Conservation (phyloP, 2,888 invertebrate genomes). For the Nomada fabriciana region DNA sequence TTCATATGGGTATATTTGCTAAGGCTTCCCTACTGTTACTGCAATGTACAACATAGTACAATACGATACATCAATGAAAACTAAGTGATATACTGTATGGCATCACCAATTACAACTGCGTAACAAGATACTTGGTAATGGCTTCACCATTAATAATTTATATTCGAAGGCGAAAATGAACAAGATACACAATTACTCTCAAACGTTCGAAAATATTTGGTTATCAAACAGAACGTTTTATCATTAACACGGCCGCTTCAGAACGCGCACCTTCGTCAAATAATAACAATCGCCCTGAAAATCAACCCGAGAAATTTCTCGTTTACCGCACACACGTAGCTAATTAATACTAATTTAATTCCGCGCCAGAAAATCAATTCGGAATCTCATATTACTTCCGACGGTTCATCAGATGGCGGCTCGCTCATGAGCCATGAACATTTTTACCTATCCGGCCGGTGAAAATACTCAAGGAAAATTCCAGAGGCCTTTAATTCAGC, state of each 20-base stretch:
- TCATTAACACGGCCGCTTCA: background rate
- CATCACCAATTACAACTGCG: no score
- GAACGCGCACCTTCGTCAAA: background rate
- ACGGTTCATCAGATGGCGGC: conserved; percentile 1
- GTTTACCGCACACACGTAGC: background rate
- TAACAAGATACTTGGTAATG: no score
- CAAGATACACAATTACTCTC: no score
- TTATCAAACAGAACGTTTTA: background rate
- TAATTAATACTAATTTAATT: conserved; percentile 43
- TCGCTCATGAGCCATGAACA: background rate
- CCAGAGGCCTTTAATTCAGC: conserved; percentile 53
- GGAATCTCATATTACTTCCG: conserved; percentile 26
- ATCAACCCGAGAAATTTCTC: conserved; percentile 23
- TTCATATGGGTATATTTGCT: no score
- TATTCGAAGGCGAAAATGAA: no score
- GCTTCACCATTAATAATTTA: no score
- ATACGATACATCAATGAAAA: no score
- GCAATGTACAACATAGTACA: no score
- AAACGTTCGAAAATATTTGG: background rate
- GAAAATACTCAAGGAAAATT: conserved; percentile 7
- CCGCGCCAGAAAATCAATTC: background rate
- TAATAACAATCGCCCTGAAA: background rate
- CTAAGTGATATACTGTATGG: no score
- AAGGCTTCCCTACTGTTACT: no score
- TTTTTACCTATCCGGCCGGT: background rate